These are phyloP conservation scores for Argopecten irradians DNA, from an alignment of 1,140 invertebrate species.

Conservation along the genomic window DNA sequence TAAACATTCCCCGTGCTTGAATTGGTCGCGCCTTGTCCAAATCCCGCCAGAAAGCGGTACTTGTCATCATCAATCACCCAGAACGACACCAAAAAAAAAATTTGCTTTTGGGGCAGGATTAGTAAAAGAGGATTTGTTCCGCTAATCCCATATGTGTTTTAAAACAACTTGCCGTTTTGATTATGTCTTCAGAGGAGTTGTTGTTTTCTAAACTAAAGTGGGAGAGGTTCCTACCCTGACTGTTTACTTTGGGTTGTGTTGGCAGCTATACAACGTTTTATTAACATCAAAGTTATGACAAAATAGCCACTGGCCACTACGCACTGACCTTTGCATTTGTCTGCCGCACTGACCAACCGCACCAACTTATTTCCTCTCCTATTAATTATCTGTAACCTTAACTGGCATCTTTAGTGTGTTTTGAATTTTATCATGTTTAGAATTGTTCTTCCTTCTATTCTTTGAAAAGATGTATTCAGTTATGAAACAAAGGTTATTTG, in stretches of 20 bases:
- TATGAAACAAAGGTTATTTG: no score
- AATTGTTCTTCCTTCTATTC: no score
- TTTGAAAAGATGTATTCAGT: no score
- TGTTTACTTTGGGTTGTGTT: background rate
- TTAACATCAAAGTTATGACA: background rate
- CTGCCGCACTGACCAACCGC: no score
- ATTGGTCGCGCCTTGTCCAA: background rate
- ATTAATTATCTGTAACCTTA: no score
- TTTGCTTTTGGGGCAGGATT: background rate
- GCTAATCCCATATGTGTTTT: constrained; percentile 7
- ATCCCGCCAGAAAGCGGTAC: background rate
- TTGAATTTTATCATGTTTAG: no score
- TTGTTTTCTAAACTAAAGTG: background rate
- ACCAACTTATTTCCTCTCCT: no score
- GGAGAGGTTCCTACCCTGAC: background rate
- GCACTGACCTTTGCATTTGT: no score
- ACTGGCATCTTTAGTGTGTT: no score
- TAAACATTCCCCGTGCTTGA: background rate
- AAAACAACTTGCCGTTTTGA: constrained; percentile 17
- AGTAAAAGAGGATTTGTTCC: background rate
- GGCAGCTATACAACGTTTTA: background rate
- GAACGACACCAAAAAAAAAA: background rate
- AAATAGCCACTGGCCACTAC: background rate
- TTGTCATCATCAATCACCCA: background rate
- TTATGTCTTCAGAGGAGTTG: background rate